Evolutionary conservation across 2,113 vertebrate species (phyloP).

Genomic region (Hoplias malabaricus): DNA sequence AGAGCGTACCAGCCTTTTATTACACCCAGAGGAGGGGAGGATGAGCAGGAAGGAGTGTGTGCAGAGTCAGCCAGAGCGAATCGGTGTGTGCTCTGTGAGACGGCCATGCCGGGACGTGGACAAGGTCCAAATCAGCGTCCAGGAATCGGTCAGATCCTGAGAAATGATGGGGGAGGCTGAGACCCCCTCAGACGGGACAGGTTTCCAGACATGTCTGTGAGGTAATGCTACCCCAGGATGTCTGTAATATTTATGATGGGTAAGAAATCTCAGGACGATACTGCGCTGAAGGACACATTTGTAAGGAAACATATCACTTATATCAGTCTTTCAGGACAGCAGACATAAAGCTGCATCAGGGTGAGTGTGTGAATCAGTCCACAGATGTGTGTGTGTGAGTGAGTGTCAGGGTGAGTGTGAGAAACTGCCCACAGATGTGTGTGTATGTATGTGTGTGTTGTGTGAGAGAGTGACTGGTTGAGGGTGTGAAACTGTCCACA

Average conservation of each 20-base stretch:
- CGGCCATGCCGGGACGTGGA: neutral
- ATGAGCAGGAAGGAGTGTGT: slow-evolving; percentile 1
- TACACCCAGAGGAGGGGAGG: slow-evolving; percentile 26
- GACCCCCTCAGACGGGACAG: neutral
- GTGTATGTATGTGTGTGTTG: no score
- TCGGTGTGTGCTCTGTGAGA: neutral
- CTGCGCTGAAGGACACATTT: no score
- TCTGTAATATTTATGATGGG: neutral
- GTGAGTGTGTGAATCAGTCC: no score
- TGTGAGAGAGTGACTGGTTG: no score
- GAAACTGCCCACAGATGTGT: no score
- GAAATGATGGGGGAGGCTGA: neutral
- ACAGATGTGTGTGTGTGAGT: no score
- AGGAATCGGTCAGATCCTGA: neutral
- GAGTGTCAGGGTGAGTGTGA: no score
- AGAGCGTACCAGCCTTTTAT: slow-evolving; percentile 29
- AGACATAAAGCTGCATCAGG: no score
- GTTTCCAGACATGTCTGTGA: neutral
- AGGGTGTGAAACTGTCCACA: no score
- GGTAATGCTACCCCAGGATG: neutral
- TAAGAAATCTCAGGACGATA: neutral
- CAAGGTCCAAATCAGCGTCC: neutral
- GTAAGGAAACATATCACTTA: no score
- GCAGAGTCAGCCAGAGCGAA: neutral
- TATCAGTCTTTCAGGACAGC: no score